Percentiles rank a stretch among this genome's conserved stretches.
These are phyloP conservation scores for Campoletis raptor DNA, from an alignment of 2,888 invertebrate species.

Conservation along the genomic window DNA sequence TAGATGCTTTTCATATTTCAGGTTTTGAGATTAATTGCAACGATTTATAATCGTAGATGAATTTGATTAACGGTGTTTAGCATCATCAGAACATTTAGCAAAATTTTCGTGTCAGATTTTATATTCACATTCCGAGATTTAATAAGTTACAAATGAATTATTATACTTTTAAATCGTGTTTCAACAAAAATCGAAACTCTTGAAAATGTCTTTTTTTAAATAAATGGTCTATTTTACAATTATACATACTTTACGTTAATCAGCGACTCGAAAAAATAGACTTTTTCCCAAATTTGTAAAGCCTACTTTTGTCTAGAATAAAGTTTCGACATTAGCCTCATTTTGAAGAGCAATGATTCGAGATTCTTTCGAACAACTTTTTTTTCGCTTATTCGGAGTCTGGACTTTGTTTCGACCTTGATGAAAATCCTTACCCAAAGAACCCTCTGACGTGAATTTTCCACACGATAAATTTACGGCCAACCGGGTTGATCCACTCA, in stretches of 20 bases:
- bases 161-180: neutral
- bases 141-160: neutral
- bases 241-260: no score
- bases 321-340: neutral
- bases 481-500: neutral
- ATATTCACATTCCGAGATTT: neutral
- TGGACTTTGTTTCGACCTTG: neutral
- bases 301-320: neutral
- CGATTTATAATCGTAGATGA: neutral
- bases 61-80: neutral
- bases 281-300: neutral
- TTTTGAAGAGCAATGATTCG: neutral
- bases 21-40: neutral
- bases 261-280: neutral
- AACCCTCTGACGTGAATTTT: neutral
- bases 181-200: neutral
- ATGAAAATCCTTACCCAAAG: neutral
- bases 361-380: neutral
- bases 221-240: no score
- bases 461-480: neutral
- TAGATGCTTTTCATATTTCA: conserved; percentile 1
- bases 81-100: neutral
- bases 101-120: neutral
- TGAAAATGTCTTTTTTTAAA: neutral
- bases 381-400: neutral